phyloP scores from a whole-genome alignment of 2,888 invertebrate species.

The Junonia oenone region DNA sequence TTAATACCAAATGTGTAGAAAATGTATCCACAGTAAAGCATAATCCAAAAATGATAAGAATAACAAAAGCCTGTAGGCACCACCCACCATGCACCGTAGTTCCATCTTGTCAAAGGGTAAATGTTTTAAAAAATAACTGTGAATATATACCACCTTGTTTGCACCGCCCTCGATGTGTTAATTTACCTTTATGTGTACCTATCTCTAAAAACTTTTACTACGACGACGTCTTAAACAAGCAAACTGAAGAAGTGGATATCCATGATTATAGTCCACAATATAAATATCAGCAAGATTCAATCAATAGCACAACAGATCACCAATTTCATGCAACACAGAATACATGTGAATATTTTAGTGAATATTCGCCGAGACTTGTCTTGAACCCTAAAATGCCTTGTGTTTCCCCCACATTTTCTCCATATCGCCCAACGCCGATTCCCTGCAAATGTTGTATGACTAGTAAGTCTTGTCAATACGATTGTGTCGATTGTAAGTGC shows the following conservation, averaged over 20 bases:
- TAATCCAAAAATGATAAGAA: constrained; percentile 50
- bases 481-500: constrained; percentile 38
- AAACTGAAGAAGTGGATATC: constrained; percentile 32
- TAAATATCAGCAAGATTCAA: constrained; percentile 46
- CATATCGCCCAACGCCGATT: constrained; percentile 34
- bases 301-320: constrained; percentile 36
- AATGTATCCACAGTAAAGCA: constrained; percentile 38
- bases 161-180: constrained; percentile 64
- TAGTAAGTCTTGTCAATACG: constrained; percentile 62
- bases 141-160: constrained; percentile 62
- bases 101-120: constrained; percentile 64
- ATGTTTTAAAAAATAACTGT: constrained; percentile 59
- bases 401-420: constrained; percentile 35
- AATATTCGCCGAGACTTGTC: constrained; percentile 36
- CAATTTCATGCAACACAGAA: constrained; percentile 43
- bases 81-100: constrained; percentile 68
- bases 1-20: constrained; percentile 37
- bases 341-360: constrained; percentile 40
- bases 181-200: constrained; percentile 63
- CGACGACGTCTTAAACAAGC: constrained; percentile 41
- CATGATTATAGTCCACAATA: constrained; percentile 38
- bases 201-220: constrained; percentile 50
- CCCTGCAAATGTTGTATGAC: constrained; percentile 38
- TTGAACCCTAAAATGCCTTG: constrained; percentile 40
- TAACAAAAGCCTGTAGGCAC: constrained; percentile 67